These are phyloP conservation scores for Limnodromus scolopaceus DNA, from an alignment of 2,797 vertebrate species.

Conservation along the genomic window DNA sequence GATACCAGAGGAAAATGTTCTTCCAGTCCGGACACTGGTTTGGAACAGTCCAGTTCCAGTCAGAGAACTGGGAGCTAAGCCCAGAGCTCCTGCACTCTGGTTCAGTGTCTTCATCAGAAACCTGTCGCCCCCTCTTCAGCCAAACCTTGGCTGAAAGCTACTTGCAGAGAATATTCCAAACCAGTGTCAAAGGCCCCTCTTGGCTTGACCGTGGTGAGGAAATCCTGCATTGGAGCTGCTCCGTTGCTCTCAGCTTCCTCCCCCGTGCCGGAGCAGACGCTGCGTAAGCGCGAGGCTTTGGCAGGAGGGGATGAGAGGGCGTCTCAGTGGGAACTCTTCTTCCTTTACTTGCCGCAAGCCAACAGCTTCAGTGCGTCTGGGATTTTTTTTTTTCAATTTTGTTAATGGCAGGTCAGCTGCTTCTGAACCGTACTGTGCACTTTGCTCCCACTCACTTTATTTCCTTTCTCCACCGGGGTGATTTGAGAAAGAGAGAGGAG, in stretches of 20 bases:
- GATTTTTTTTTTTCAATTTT: background rate
- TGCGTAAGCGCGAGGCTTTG: background rate
- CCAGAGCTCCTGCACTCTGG: background rate
- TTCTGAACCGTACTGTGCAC: background rate
- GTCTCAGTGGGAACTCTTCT: background rate
- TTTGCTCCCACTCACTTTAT: background rate
- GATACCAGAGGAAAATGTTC: background rate
- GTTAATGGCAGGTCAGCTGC: slow-evolving; percentile 6
- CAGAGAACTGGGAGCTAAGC: background rate
- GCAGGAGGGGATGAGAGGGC: background rate
- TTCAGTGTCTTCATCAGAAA: background rate
- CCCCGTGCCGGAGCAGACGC: background rate
- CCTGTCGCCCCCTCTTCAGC: background rate
- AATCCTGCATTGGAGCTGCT: background rate
- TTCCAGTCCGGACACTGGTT: background rate
- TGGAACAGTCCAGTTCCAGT: background rate
- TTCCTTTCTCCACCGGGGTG: background rate
- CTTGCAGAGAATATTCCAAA: background rate
- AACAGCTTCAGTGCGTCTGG: background rate
- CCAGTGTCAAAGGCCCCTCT: background rate
- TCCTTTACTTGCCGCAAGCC: background rate
- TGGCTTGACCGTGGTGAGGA: background rate
- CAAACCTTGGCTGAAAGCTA: background rate
- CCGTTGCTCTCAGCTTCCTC: background rate
- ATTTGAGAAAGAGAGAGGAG: background rate